Conservation (phyloP, 2,888 invertebrate genomes). For the Panorpa germanica region DNA sequence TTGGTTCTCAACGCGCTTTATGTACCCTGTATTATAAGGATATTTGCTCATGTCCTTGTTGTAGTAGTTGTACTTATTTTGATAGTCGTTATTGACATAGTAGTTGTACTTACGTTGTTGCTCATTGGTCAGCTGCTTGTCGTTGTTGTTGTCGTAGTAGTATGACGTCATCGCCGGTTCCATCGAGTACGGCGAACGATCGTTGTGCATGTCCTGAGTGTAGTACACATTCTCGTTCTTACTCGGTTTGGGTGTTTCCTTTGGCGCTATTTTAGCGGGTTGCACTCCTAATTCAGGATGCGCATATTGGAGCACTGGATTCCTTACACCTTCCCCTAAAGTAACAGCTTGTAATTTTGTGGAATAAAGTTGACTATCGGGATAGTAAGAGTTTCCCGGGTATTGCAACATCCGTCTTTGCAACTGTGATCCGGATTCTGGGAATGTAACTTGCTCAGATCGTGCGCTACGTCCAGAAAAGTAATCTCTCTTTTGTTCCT, state of each 20-base stretch:
- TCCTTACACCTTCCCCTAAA: slow-evolving; percentile 49
- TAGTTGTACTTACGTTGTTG: slow-evolving; percentile 11
- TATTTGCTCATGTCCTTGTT: slow-evolving; percentile 32
- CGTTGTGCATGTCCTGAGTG: slow-evolving; percentile 30
- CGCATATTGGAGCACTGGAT: slow-evolving; percentile 60
- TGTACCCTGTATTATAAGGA: slow-evolving; percentile 39
- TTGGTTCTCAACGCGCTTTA: slow-evolving; percentile 35
- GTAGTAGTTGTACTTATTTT: slow-evolving; percentile 27
- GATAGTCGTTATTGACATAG: slow-evolving; percentile 20
- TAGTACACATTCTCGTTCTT: slow-evolving; percentile 24
- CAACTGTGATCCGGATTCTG: slow-evolving; percentile 31
- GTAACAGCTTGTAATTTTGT: slow-evolving; percentile 36
- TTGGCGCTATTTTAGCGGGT: slow-evolving; percentile 41
- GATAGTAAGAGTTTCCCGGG: slow-evolving; percentile 41
- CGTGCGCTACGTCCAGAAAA: slow-evolving; percentile 31
- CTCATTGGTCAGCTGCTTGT: slow-evolving; percentile 15
- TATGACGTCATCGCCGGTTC: slow-evolving; percentile 16
- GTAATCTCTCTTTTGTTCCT: slow-evolving; percentile 40
- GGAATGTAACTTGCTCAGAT: slow-evolving; percentile 28
- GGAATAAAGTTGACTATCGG: slow-evolving; percentile 43
- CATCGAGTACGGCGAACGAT: slow-evolving; percentile 34
- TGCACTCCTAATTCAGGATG: slow-evolving; percentile 64
- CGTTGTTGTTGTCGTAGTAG: slow-evolving; percentile 13
- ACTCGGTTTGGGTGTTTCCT: slow-evolving; percentile 21
- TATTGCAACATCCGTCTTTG: slow-evolving; percentile 54